Conservation (phyloP, 2,888 invertebrate genomes). For the Cephus rjabovi region DNA sequence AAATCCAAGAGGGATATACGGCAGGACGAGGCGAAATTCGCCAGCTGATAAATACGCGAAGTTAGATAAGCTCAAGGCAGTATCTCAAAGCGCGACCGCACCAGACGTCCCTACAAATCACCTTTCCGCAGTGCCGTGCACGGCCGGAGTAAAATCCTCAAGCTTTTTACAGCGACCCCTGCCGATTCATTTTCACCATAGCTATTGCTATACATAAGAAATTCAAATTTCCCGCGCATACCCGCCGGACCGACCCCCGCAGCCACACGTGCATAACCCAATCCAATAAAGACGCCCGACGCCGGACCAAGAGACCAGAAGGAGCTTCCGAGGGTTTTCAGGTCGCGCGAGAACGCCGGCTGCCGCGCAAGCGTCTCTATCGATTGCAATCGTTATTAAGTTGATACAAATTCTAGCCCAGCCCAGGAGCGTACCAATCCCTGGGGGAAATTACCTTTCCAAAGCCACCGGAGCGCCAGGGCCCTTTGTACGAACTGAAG, state of each 20-base stretch:
- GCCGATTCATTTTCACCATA: neutral
- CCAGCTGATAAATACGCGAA: constrained; percentile 6
- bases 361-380: constrained; percentile 1
- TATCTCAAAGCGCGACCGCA: constrained; percentile 5
- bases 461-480: neutral
- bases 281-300: neutral
- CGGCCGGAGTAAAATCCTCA: neutral
- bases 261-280: neutral
- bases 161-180: neutral
- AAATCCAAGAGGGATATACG: neutral
- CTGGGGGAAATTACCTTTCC: neutral
- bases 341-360: neutral
- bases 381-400: constrained; percentile 9
- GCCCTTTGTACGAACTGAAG: neutral
- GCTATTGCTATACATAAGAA: neutral
- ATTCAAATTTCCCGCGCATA: neutral
- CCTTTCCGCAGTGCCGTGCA: neutral
- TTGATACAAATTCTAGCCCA: neutral
- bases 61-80: neutral
- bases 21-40: neutral
- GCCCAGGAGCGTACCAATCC: neutral
- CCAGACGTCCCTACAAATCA: constrained; percentile 7
- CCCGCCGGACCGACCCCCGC: neutral
- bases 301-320: neutral
- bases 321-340: neutral